A percentile compares a stretch with the other conserved stretches of the same genome.
Evolutionary conservation across 2,797 vertebrate genomes (phyloP).

Genomic region (Molothrus ater): DNA sequence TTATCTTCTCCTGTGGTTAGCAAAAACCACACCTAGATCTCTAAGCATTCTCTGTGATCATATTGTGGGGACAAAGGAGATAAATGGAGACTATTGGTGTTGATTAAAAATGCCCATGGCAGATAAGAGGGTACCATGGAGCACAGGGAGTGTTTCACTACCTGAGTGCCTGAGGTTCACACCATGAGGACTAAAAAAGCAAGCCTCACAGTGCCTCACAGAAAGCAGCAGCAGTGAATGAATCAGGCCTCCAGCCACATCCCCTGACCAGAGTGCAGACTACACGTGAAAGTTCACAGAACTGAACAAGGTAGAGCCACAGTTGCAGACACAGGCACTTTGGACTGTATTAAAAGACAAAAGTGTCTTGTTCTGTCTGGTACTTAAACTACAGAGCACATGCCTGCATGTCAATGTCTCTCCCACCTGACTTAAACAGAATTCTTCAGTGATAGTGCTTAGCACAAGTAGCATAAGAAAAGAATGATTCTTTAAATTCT

Average conservation of each 20-base stretch:
- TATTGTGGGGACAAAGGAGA: background rate
- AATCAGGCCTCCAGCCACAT: background rate
- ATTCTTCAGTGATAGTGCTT: rapidly evolving
- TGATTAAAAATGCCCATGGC: background rate
- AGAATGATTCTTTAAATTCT: background rate
- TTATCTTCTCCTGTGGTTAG: background rate
- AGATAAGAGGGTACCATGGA: background rate
- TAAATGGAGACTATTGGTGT: background rate
- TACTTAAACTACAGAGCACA: background rate
- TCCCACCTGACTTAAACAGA: background rate
- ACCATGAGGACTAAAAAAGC: background rate
- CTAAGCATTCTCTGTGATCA: background rate
- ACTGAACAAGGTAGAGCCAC: background rate
- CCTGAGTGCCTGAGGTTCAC: background rate
- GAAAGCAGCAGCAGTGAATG: background rate
- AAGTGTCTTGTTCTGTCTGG: background rate
- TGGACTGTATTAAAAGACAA: background rate
- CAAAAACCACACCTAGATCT: background rate
- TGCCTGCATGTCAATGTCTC: background rate
- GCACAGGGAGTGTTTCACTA: too few species aligned
- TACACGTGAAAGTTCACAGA: background rate
- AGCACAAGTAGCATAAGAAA: background rate
- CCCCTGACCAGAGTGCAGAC: background rate
- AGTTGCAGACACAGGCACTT: background rate
- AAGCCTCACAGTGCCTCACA: background rate